These are phyloP conservation scores for Tenebrio molitor DNA, from an alignment of 1,140 invertebrate genomes.

Conservation along the genomic window DNA sequence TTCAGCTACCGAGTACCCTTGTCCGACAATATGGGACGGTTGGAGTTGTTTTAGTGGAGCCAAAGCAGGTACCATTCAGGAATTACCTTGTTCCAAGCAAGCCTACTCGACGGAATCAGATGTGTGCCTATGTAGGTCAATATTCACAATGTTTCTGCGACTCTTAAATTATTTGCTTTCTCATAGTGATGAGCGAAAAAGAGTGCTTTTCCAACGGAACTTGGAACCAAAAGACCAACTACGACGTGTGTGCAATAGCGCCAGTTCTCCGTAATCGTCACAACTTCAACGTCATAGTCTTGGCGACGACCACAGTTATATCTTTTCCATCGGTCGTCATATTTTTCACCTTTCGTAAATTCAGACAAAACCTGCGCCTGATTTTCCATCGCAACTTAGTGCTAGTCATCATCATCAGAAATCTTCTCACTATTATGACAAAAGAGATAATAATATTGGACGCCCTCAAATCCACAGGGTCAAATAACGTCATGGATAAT, in stretches of 20 bases:
- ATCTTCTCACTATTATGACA: conserved; percentile 69
- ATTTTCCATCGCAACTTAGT: conserved; percentile 72
- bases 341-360: conserved; percentile 68
- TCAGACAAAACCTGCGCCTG: conserved; percentile 67
- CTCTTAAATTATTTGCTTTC: conserved; percentile 2
- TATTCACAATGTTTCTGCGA: conserved; percentile 10
- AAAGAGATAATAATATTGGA: conserved; percentile 69
- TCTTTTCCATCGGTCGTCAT: conserved; percentile 71
- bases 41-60: conserved; percentile 70
- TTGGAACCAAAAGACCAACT: conserved; percentile 71
- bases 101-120: conserved; percentile 68
- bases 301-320: conserved; percentile 67
- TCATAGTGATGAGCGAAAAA: conserved; percentile 67
- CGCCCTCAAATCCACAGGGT: conserved; percentile 66
- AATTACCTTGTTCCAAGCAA: conserved; percentile 68
- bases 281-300: conserved; percentile 67
- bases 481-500: conserved; percentile 66
- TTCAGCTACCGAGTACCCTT: conserved; percentile 59
- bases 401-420: conserved; percentile 70
- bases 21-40: conserved; percentile 69
- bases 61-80: conserved; percentile 59
- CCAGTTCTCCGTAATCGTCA: conserved; percentile 67
- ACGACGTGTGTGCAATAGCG: conserved; percentile 69
- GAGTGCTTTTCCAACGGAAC: conserved; percentile 67
- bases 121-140: conserved; percentile 69